A percentile compares a stretch with the other conserved stretches of the same genome.
Evolutionary conservation across 2,113 vertebrate genomes (phyloP).

Genomic region (Ictalurus punctatus): DNA sequence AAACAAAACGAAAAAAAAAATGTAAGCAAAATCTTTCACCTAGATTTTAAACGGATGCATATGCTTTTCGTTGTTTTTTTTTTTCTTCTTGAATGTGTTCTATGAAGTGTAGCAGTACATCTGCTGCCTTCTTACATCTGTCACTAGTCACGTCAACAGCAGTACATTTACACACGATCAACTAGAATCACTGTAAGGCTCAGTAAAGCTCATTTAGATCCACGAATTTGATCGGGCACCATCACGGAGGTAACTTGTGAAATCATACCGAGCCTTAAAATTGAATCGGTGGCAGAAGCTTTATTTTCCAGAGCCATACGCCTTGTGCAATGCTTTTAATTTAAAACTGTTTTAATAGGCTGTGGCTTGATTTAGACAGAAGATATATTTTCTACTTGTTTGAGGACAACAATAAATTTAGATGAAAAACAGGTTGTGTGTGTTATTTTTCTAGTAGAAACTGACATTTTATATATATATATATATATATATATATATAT

Average conservation of each 20-base stretch:
- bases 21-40: slow-evolving; percentile 9
- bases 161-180: slow-evolving; percentile 34
- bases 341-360: slow-evolving; percentile 65
- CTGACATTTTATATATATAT: background rate
- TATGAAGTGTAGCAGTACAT: slow-evolving; percentile 18
- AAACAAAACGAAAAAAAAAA: background rate
- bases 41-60: slow-evolving; percentile 30
- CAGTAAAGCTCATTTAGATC: slow-evolving; percentile 24
- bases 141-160: slow-evolving; percentile 33
- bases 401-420: slow-evolving; percentile 72
- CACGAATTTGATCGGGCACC: slow-evolving; percentile 29
- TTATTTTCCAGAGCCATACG: slow-evolving; percentile 62
- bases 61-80: slow-evolving; percentile 12
- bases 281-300: slow-evolving; percentile 51
- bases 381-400: slow-evolving; percentile 76
- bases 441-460: background rate
- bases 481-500: too few species aligned
- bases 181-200: slow-evolving; percentile 39
- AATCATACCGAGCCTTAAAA: slow-evolving; percentile 49
- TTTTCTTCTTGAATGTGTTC: slow-evolving; percentile 20
- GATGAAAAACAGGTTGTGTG: slow-evolving; percentile 53
- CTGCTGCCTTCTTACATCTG: slow-evolving; percentile 24
- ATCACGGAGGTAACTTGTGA: slow-evolving; percentile 45
- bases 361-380: slow-evolving; percentile 68
- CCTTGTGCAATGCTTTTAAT: slow-evolving; percentile 68